Evolutionary conservation across 2,113 vertebrate genomes (phyloP).

Genomic region (Myiagra hebetior): DNA sequence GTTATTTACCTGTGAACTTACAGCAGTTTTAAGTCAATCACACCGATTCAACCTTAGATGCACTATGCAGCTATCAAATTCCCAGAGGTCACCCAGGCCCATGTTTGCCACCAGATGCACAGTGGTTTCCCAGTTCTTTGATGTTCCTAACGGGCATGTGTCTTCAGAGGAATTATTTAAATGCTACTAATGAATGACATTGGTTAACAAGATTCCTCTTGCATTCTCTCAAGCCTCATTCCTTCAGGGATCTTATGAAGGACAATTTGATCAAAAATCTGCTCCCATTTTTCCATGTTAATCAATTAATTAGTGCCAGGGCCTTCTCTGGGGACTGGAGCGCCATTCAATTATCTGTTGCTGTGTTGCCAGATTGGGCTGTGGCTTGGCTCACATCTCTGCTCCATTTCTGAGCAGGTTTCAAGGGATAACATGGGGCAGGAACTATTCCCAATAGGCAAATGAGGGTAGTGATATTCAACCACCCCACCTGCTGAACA

Average conservation of each 20-base stretch:
- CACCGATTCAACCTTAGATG: background rate
- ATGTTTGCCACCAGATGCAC: background rate
- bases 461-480: background rate
- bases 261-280: background rate
- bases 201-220: background rate
- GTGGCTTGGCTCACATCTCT: background rate
- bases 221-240: background rate
- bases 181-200: background rate
- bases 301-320: background rate
- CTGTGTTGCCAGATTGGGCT: background rate
- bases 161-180: background rate
- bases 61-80: background rate
- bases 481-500: background rate
- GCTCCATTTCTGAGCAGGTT: background rate
- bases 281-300: background rate
- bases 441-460: background rate
- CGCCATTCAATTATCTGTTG: background rate
- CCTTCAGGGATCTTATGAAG: background rate
- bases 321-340: background rate
- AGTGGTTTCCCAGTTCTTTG: background rate
- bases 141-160: background rate
- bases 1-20: background rate
- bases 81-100: background rate
- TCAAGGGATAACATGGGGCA: background rate
- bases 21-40: background rate